phyloP scores from a whole-genome alignment of 2,797 vertebrate species.

The Gymnopithys bicolor region DNA sequence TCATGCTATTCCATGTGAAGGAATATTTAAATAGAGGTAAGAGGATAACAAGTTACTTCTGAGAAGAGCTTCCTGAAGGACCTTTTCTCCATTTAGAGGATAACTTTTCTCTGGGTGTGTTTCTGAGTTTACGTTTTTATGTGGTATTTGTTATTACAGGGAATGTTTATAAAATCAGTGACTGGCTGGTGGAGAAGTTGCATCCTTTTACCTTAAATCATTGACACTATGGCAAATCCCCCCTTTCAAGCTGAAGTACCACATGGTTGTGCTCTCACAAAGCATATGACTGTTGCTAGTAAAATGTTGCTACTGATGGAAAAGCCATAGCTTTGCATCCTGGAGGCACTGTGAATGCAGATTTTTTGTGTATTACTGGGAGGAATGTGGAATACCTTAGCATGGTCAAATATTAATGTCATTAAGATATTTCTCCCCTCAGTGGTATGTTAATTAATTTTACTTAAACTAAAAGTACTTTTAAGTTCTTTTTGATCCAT shows the following conservation, averaged over 20 bases:
- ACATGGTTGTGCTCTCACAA: background rate
- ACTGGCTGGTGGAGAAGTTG: background rate
- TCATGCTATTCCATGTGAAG: background rate
- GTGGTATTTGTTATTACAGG: background rate
- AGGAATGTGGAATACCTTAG: background rate
- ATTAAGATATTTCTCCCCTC: background rate
- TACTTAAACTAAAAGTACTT: background rate
- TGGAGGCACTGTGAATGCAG: background rate
- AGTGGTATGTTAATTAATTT: background rate
- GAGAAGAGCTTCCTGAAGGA: background rate
- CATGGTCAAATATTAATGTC: background rate
- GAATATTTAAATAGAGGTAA: background rate
- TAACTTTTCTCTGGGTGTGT: background rate
- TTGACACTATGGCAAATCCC: background rate
- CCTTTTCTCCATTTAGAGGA: background rate
- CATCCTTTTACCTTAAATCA: background rate
- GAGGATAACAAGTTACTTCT: background rate
- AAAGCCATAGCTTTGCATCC: background rate
- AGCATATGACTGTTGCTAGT: background rate
- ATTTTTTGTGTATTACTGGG: background rate
- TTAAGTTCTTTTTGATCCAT: background rate
- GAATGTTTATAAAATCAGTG: background rate
- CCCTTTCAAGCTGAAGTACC: background rate
- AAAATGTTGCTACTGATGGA: background rate
- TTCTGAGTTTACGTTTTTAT: background rate